Evolutionary conservation across 2,113 vertebrate species (phyloP).

Genomic region (Equus przewalskii): DNA sequence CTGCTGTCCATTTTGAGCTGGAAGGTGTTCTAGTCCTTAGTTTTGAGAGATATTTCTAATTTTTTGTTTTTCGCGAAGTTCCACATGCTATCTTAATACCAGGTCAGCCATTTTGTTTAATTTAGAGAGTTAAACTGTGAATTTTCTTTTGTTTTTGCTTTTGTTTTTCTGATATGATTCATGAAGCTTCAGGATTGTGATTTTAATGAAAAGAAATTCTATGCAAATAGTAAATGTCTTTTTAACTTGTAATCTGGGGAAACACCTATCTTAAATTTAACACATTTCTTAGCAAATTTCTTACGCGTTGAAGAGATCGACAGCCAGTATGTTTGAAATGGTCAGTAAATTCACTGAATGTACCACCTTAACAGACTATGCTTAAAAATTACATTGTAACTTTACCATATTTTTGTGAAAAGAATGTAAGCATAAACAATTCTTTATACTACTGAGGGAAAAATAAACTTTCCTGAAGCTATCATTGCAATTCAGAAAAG

Average conservation of each 20-base stretch:
- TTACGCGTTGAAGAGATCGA: neutral
- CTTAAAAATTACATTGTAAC: slow-evolving; percentile 29
- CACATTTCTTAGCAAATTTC: neutral
- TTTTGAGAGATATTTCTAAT: neutral
- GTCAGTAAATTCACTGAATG: neutral
- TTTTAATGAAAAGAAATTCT: neutral
- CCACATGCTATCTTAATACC: neutral
- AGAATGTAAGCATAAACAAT: neutral
- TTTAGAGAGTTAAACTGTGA: neutral
- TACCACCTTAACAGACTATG: neutral
- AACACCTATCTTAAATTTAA: slow-evolving; percentile 21
- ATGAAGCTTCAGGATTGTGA: neutral
- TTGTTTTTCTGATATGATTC: neutral
- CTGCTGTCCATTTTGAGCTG: neutral
- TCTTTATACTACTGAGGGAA: slow-evolving; percentile 23
- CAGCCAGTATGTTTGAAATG: neutral
- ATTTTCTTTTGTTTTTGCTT: neutral
- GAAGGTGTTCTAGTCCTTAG: neutral
- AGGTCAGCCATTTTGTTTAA: neutral
- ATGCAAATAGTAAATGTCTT: neutral
- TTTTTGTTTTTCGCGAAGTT: neutral
- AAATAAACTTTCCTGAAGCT: slow-evolving; percentile 55
- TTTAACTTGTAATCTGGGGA: neutral
- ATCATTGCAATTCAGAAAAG: slow-evolving; percentile 45
- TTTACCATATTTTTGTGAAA: neutral